phyloP scores from a whole-genome alignment of 2,113 vertebrate genomes.

The Cebus imitator region DNA sequence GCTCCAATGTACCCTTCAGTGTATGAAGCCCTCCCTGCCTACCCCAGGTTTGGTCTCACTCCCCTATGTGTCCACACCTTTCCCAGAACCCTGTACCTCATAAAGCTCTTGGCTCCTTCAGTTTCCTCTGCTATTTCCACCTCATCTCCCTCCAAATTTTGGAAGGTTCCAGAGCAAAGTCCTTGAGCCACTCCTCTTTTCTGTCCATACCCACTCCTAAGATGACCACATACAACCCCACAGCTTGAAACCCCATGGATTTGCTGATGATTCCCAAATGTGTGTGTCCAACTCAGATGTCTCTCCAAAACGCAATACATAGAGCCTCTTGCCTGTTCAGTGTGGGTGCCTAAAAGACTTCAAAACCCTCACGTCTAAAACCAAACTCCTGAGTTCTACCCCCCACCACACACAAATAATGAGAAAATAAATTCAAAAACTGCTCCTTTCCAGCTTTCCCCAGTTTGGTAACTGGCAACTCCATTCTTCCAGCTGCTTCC shows the following conservation, averaged over 20 bases:
- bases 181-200: not conserved
- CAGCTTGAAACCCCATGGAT: fast-evolving
- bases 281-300: not conserved
- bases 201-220: not conserved
- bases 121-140: not conserved
- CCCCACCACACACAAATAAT: not conserved
- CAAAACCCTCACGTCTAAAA: not conserved
- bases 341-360: not conserved
- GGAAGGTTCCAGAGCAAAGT: not conserved
- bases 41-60: not conserved
- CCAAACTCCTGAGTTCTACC: not conserved
- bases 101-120: not conserved
- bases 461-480: not conserved
- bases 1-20: not conserved
- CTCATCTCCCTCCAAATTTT: not conserved
- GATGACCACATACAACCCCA: not conserved
- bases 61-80: fast-evolving
- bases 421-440: not conserved
- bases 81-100: not conserved
- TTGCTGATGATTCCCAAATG: not conserved
- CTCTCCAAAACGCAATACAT: not conserved
- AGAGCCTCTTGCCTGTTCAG: not conserved
- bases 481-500: slow-evolving; percentile 15
- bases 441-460: not conserved
- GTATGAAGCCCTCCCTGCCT: not conserved